Evolutionary conservation across 1,140 invertebrate genomes (phyloP).

Genomic region (Dufourea novaeangliae): DNA sequence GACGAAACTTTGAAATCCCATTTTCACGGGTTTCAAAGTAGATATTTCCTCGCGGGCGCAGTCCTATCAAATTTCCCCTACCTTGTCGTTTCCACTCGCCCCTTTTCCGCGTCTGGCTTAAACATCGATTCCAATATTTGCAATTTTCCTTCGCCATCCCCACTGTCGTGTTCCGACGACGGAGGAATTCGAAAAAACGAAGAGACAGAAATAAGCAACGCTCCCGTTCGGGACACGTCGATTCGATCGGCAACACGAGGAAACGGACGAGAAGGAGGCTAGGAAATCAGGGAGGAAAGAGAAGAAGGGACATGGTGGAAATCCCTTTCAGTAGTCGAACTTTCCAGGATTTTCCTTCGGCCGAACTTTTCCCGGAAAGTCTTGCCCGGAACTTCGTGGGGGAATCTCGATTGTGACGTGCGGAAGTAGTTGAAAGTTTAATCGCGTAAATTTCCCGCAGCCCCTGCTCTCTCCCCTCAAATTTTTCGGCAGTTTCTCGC

Average conservation of each 20-base stretch:
- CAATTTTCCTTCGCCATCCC: constrained; percentile 1
- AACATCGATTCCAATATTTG: constrained; percentile 12
- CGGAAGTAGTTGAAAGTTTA: constrained; percentile 58
- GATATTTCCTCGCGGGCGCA: not conserved
- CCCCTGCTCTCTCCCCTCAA: not conserved
- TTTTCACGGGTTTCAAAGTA: not conserved
- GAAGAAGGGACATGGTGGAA: not conserved
- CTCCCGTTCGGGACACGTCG: not conserved
- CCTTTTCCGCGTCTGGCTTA: not conserved
- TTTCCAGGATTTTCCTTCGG: constrained; percentile 42
- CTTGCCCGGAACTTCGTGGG: constrained; percentile 41
- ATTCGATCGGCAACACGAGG: constrained; percentile 16
- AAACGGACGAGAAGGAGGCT: not conserved
- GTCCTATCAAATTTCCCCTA: not conserved
- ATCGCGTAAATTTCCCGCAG: constrained; percentile 47
- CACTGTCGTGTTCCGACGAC: not conserved
- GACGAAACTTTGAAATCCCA: not conserved
- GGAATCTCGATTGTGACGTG: constrained; percentile 52
- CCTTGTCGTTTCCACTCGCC: too few species aligned
- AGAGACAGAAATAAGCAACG: constrained; percentile 8
- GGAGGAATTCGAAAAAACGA: not conserved
- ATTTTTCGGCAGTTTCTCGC: constrained; percentile 18
- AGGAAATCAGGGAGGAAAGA: not conserved
- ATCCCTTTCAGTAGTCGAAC: constrained; percentile 40
- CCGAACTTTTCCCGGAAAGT: constrained; percentile 17